Evolutionary conservation across 2,113 vertebrate species (phyloP).

Genomic region (Panthera tigris): DNA sequence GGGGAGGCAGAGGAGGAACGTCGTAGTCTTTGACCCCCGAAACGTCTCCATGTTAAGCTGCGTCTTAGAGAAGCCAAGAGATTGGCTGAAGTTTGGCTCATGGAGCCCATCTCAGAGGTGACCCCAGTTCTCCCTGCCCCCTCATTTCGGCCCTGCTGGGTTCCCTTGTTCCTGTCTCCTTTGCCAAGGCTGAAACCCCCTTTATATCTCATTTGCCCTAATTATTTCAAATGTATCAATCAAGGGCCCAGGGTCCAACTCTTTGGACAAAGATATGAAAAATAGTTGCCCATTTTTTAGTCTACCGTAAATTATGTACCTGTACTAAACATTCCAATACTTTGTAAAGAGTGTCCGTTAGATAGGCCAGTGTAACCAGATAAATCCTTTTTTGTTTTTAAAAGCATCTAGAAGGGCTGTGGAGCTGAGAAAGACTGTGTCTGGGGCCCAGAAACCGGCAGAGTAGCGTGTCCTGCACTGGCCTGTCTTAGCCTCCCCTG

Average conservation of each 20-base stretch:
- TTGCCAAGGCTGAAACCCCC: background rate
- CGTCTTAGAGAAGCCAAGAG: background rate
- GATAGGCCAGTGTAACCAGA: background rate
- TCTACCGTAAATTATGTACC: background rate
- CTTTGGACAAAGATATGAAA: conserved; percentile 2
- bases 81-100: background rate
- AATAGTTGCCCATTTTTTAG: background rate
- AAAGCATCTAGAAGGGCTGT: background rate
- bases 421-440: background rate
- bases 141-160: background rate
- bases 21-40: background rate
- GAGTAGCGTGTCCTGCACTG: background rate
- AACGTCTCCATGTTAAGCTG: background rate
- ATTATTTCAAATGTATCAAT: conserved; percentile 11
- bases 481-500: background rate
- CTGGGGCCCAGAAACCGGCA: background rate
- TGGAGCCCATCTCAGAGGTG: background rate
- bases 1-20: background rate
- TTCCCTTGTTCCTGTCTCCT: background rate
- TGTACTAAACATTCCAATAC: background rate
- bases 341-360: background rate
- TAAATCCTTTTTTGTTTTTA: background rate
- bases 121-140: background rate
- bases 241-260: background rate
- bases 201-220: background rate